Conservation (phyloP, 2,797 vertebrate species). For the Anguilla anguilla region DNA sequence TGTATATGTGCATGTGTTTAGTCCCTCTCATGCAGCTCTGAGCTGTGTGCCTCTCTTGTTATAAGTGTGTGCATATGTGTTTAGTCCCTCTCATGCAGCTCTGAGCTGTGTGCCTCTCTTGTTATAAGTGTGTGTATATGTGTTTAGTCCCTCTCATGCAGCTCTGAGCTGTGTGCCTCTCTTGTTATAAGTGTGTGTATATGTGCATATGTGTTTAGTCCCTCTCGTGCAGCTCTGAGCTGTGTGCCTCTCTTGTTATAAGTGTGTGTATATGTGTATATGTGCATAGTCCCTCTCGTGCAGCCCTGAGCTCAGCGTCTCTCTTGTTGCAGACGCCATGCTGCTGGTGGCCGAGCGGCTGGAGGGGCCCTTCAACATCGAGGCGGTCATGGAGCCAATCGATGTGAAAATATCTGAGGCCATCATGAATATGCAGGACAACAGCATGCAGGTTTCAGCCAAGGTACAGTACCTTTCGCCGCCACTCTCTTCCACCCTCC, state of each 20-base stretch:
- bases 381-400: constrained; percentile 97
- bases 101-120: background rate
- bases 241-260: constrained; percentile 44
- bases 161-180: background rate
- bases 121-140: constrained; percentile 13
- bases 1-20: background rate
- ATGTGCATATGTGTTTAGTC: constrained; percentile 56
- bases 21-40: background rate
- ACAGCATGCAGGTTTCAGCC: constrained; percentile 92
- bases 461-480: constrained; percentile 61
- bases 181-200: constrained; percentile 78
- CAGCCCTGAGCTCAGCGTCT: background rate
- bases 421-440: constrained; percentile 99
- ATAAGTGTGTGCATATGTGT: background rate
- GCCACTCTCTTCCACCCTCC: background rate
- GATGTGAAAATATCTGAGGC: constrained; percentile 99
- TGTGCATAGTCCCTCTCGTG: background rate
- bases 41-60: constrained; percentile 6
- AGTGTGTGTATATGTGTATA: constrained; percentile 19
- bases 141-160: background rate
- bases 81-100: background rate
- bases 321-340: constrained; percentile 88
- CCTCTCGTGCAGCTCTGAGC: background rate
- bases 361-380: constrained; percentile 99
- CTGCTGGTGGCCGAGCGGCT: constrained; percentile 93